Percentiles rank a stretch among this genome's conserved stretches.
Evolutionary conservation across 2,888 invertebrate genomes (phyloP).

Genomic region (Drosophila rubida): DNA sequence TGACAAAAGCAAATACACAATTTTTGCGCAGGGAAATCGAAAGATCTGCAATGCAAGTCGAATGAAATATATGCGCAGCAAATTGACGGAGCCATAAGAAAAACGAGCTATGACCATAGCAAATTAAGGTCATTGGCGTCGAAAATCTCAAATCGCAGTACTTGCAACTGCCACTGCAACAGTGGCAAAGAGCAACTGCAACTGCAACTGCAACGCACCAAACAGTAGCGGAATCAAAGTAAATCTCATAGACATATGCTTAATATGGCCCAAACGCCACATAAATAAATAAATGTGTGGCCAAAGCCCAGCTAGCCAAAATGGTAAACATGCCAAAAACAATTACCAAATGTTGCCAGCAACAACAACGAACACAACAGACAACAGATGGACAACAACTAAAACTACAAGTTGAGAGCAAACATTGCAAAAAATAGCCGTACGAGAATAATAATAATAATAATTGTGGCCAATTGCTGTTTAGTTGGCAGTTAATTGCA

Average conservation of each 20-base stretch:
- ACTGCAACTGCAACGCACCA: conserved; percentile 48
- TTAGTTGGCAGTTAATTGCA: conserved; percentile 81
- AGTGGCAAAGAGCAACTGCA: not conserved
- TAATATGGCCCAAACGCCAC: conserved; percentile 57
- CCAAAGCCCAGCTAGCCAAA: conserved; percentile 63
- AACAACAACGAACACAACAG: conserved; percentile 40
- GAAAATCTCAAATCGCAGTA: conserved; percentile 21
- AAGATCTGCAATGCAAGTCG: conserved; percentile 27
- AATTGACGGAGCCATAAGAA: conserved; percentile 71
- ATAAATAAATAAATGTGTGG: conserved; percentile 48
- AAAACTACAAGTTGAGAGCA: conserved; percentile 37
- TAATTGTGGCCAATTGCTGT: conserved; percentile 81
- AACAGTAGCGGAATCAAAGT: conserved; percentile 61
- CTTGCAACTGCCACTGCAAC: conserved; percentile 7
- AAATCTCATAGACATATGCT: conserved; percentile 57
- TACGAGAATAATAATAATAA: conserved; percentile 76
- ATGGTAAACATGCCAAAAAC: conserved; percentile 81
- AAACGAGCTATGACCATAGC: conserved; percentile 68
- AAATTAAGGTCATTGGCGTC: conserved; percentile 76
- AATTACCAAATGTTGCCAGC: conserved; percentile 70
- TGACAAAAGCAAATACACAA: conserved; percentile 29
- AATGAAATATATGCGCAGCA: conserved; percentile 67
- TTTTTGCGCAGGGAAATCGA: not conserved
- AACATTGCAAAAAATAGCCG: conserved; percentile 54
- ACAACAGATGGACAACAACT: conserved; percentile 12